These are phyloP conservation scores for Junonia oenone DNA, from an alignment of 2,888 invertebrate genomes.

Conservation along the genomic window DNA sequence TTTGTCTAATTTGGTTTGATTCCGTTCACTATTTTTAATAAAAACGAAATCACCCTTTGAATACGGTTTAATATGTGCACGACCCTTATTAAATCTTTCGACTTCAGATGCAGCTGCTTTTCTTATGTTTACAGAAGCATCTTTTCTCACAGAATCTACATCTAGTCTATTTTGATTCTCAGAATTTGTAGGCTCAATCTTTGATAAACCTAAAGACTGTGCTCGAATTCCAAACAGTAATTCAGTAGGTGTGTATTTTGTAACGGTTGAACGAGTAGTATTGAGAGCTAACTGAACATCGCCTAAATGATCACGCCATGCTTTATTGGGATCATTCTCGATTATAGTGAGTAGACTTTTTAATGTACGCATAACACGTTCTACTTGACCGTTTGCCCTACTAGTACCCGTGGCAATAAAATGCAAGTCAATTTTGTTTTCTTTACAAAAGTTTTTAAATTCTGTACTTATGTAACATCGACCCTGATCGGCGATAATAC, in stretches of 20 bases:
- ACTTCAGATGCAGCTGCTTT: slow-evolving; percentile 4
- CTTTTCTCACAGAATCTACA: slow-evolving; percentile 1
- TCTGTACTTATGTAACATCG: background rate
- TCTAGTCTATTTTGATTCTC: background rate
- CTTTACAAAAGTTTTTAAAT: slow-evolving; percentile 6
- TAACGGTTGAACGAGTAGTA: slow-evolving; percentile 28
- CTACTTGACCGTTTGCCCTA: slow-evolving; percentile 3
- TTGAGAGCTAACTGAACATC: slow-evolving; percentile 33
- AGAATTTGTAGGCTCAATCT: background rate
- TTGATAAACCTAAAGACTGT: slow-evolving; percentile 1
- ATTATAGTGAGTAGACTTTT: slow-evolving; percentile 29
- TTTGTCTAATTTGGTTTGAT: slow-evolving; percentile 28
- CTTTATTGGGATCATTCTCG: slow-evolving; percentile 16
- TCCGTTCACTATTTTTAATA: slow-evolving; percentile 27
- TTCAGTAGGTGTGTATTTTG: slow-evolving; percentile 29
- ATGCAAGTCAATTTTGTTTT: slow-evolving; percentile 11
- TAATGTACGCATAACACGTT: slow-evolving; percentile 27
- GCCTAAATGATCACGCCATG: slow-evolving; percentile 27
- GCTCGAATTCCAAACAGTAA: slow-evolving; percentile 12
- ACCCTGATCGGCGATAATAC: background rate
- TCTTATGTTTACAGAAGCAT: slow-evolving; percentile 8
- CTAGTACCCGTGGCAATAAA: slow-evolving; percentile 32
- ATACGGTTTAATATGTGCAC: slow-evolving; percentile 22
- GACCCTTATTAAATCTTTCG: slow-evolving; percentile 13
- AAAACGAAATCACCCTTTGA: slow-evolving; percentile 28